phyloP scores from a whole-genome alignment of 2,888 invertebrate genomes.

The Drosophila fungiperda region DNA sequence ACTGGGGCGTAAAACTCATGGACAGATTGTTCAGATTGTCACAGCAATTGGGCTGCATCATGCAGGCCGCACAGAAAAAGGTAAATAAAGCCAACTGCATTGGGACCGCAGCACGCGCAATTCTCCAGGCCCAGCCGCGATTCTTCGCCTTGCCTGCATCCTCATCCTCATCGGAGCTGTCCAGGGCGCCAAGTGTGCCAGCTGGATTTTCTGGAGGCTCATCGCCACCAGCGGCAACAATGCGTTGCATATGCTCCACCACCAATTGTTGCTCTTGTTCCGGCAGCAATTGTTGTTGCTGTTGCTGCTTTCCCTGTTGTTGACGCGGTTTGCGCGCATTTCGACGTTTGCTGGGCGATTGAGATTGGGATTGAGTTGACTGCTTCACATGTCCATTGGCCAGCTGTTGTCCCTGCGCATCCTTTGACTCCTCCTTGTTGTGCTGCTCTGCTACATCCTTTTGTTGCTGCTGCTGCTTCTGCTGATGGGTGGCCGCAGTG shows the following conservation, averaged over 20 bases:
- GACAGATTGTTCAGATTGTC: slow-evolving; percentile 90
- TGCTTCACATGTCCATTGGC: slow-evolving; percentile 24
- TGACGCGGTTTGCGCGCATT: slow-evolving; percentile 53
- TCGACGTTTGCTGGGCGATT: slow-evolving; percentile 53
- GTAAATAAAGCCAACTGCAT: slow-evolving; percentile 90
- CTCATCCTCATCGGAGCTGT: slow-evolving; percentile 66
- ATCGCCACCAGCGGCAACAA: slow-evolving; percentile 60
- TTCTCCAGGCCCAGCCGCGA: slow-evolving; percentile 88
- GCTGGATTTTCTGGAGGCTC: slow-evolving; percentile 79
- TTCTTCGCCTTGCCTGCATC: slow-evolving; percentile 44
- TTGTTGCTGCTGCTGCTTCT: slow-evolving; percentile 85
- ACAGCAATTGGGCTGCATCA: slow-evolving; percentile 91
- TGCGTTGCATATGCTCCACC: slow-evolving; percentile 45
- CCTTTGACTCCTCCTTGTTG: slow-evolving; percentile 1
- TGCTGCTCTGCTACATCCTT: slow-evolving; percentile 82
- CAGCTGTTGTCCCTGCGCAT: slow-evolving; percentile 31
- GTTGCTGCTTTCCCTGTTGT: not conserved
- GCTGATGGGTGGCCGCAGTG: slow-evolving; percentile 84
- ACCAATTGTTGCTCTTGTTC: slow-evolving; percentile 25
- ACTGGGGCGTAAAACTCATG: slow-evolving; percentile 90
- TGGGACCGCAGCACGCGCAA: slow-evolving; percentile 89
- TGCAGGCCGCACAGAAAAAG: slow-evolving; percentile 89
- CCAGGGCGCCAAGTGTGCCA: slow-evolving; percentile 47
- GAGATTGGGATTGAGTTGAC: slow-evolving; percentile 23
- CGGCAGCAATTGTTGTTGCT: slow-evolving; percentile 20